These are phyloP conservation scores for Carcharodon carcharias DNA, from an alignment of 2,797 vertebrate genomes.

Conservation along the genomic window DNA sequence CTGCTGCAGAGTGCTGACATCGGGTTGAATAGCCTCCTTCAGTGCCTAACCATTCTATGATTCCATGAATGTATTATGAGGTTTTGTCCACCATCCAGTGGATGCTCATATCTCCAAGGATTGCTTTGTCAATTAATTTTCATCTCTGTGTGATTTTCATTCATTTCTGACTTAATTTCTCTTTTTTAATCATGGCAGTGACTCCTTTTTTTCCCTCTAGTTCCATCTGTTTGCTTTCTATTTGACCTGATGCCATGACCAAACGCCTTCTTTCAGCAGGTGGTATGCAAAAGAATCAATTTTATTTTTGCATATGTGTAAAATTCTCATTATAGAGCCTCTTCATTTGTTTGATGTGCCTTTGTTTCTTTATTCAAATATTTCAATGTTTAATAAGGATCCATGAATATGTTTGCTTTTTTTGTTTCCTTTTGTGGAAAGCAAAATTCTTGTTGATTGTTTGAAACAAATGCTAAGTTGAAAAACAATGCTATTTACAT, in stretches of 20 bases:
- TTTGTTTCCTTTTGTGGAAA: not conserved
- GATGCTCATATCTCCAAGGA: not conserved
- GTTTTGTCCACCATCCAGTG: no score
- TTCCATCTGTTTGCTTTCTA: conserved; percentile 10
- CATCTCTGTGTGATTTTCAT: not conserved
- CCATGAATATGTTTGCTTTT: not conserved
- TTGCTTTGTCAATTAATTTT: not conserved
- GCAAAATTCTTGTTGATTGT: not conserved
- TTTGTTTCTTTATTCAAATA: conserved; percentile 27
- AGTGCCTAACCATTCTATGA: no score
- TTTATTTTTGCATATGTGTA: not conserved
- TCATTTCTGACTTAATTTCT: not conserved
- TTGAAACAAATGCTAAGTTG: not conserved
- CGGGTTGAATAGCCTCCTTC: no score
- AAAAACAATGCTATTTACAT: not conserved
- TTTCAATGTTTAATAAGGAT: not conserved
- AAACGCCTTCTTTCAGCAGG: conserved; percentile 1
- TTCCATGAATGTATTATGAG: not conserved
- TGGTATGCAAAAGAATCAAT: conserved; percentile 31
- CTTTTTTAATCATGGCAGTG: not conserved
- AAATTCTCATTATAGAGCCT: not conserved
- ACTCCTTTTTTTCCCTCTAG: not conserved
- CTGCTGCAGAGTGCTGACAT: not conserved
- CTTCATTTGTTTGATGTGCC: conserved; percentile 25
- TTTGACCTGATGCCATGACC: not conserved